These are phyloP conservation scores for Drosophila willistoni DNA, from an alignment of 1,140 invertebrate species.

Conservation along the genomic window DNA sequence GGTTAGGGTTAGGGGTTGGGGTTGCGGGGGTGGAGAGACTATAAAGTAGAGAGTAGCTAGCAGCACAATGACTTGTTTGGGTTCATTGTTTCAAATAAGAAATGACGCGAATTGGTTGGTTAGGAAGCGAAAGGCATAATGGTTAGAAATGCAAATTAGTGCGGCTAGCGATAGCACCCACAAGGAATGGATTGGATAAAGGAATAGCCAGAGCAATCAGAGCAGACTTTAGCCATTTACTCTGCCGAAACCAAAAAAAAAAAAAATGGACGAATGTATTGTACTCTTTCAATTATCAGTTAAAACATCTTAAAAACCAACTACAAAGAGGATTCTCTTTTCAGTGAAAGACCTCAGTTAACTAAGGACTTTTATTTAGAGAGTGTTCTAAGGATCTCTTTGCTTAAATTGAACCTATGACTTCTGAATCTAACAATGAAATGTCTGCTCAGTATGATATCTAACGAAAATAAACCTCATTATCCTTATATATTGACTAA, in stretches of 20 bases:
- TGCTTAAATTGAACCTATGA: too few species aligned
- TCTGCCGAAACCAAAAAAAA: not conserved
- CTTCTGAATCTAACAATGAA: too few species aligned
- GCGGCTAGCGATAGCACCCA: slow-evolving; percentile 48
- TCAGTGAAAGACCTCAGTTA: too few species aligned
- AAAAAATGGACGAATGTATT: slow-evolving; percentile 49
- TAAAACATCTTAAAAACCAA: too few species aligned
- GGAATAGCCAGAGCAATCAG: slow-evolving; percentile 30
- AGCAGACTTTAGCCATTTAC: not conserved
- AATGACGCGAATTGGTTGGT: slow-evolving; percentile 76
- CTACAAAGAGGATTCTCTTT: too few species aligned
- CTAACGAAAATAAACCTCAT: too few species aligned
- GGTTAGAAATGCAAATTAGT: slow-evolving; percentile 80
- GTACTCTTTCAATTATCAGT: slow-evolving; percentile 41
- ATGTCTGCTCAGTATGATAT: too few species aligned
- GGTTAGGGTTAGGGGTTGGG: not conserved
- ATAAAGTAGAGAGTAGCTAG: not conserved
- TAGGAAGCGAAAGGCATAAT: slow-evolving; percentile 56
- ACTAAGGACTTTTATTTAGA: too few species aligned
- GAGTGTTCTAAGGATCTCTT: too few species aligned
- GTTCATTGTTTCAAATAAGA: slow-evolving; percentile 80
- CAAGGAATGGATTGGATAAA: slow-evolving; percentile 33
- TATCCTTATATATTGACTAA: too few species aligned
- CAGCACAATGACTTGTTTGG: slow-evolving; percentile 74
- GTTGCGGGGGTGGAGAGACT: too few species aligned